Base-by-base conservation (phyloP, 2,888 invertebrate genomes). In the Caenorhabditis wallacei region DNA sequence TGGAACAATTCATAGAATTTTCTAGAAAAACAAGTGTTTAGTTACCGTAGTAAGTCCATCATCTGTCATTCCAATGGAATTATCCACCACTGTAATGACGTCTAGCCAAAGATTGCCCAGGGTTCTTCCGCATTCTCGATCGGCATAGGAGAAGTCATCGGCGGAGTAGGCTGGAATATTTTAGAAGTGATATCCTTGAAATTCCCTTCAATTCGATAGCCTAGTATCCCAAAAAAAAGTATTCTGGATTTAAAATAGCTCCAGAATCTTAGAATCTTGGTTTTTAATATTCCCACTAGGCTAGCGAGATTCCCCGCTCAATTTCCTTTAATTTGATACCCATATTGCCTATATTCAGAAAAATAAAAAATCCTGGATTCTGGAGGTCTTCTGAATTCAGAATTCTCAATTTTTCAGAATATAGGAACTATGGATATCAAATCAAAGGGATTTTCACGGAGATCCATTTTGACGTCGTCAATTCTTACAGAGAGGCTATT, bases 11-110 rank as follows among this genome's bases (percentile, higher is more conserved):
- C 16, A 35, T 24, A 54, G 18, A 2, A 10, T 8, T 35, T 35
- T 10, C 30, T 30, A 8, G 3, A 30, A 8, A 5, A 3, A 5
- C 30, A 5, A 5, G 8, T 30, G 4, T 30, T 8, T 5, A 8
- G 5, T 26, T 8, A 46, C 63, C 3, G 1, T 22, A 24, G n/a
- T 3, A 2, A 63, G 13, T n/a, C 63, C 63, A 1, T n/a, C 26
- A 10, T 63, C n/a, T 1, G 46, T 63, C 63, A 63, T 46, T n/a
- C 63, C 63, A 10, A 26, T 13, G 0, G 63, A 63, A 20, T 46
- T 46, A 40, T 63, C 63, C n/a, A 63, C 61, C 20, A 63, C 61
- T 0, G 61, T 26, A 1, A 63, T 43, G 1, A 63, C 61, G 16
- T 63, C 61, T 1, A 63, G 24, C 61, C 61, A 63, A 2, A 63